Evolutionary conservation across 2,888 invertebrate species (phyloP).

Genomic region (Cantharis flavilabris): DNA sequence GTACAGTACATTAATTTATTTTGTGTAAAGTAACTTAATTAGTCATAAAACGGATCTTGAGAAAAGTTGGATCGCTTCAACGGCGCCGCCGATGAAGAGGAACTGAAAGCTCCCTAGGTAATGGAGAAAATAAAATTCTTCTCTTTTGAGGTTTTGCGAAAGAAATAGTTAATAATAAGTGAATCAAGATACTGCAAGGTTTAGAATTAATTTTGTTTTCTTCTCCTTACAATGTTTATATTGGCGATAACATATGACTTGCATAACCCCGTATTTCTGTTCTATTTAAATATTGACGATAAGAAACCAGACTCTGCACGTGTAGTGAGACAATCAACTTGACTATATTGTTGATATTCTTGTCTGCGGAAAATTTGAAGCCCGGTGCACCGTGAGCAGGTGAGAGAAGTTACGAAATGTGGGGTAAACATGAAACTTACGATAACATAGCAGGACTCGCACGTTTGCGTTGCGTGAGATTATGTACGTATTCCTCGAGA

Average conservation of each 20-base stretch:
- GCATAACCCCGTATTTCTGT: not conserved
- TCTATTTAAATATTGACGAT: not conserved
- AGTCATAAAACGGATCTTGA: not conserved
- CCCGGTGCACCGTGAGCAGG: not conserved
- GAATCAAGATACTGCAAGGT: not conserved
- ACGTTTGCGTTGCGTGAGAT: not conserved
- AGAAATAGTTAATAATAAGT: not conserved
- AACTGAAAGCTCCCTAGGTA: not conserved
- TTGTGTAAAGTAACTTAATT: constrained; percentile 4
- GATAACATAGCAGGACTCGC: not conserved
- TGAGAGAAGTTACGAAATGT: not conserved
- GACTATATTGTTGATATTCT: not conserved
- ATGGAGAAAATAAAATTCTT: not conserved
- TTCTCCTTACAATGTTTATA: not conserved
- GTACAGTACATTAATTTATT: constrained; percentile 4
- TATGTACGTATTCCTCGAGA: not conserved
- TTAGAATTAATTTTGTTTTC: not conserved
- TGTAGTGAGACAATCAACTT: not conserved
- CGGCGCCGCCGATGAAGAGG: not conserved
- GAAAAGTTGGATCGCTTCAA: not conserved
- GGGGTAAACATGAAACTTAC: not conserved
- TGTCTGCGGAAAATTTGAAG: not conserved
- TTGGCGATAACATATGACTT: not conserved
- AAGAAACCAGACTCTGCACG: not conserved
- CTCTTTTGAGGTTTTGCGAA: not conserved